Percentiles rank a stretch among this genome's conserved stretches.
phyloP scores from a whole-genome alignment of 2,113 vertebrate genomes.

The Bos taurus region DNA sequence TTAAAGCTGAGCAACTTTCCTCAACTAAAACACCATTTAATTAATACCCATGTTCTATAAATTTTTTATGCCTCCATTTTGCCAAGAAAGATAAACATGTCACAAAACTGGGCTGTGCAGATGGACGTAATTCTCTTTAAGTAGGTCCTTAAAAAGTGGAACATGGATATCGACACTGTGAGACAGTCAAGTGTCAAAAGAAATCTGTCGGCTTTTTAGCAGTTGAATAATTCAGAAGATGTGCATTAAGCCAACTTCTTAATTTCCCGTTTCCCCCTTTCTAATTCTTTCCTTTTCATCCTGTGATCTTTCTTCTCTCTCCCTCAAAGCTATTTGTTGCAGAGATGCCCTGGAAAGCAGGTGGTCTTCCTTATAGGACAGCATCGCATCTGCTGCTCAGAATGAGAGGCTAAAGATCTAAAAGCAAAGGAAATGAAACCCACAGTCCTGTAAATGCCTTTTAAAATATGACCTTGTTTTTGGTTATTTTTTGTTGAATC shows the following conservation, averaged over 20 bases:
- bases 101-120: slow-evolving; percentile 45
- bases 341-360: slow-evolving; percentile 52
- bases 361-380: slow-evolving; percentile 62
- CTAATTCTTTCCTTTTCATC: slow-evolving; percentile 61
- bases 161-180: slow-evolving; percentile 47
- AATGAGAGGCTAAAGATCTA: slow-evolving; percentile 54
- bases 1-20: not conserved
- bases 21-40: slow-evolving; percentile 51
- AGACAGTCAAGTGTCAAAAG: slow-evolving; percentile 73
- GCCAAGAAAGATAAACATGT: slow-evolving; percentile 63
- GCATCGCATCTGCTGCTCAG: slow-evolving; percentile 44
- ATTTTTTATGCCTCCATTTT: slow-evolving; percentile 49
- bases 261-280: slow-evolving; percentile 58
- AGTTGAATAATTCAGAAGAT: slow-evolving; percentile 72
- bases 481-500: slow-evolving; percentile 40
- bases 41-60: slow-evolving; percentile 55
- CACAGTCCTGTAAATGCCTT: slow-evolving; percentile 19
- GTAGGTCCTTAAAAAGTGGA: slow-evolving; percentile 47
- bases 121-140: slow-evolving; percentile 65
- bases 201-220: slow-evolving; percentile 66
- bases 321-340: slow-evolving; percentile 55
- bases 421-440: slow-evolving; percentile 54
- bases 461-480: slow-evolving; percentile 34
- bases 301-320: slow-evolving; percentile 54
- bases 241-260: slow-evolving; percentile 68